phyloP scores from a whole-genome alignment of 2,888 invertebrate genomes.

The Drosophila pegasa region DNA sequence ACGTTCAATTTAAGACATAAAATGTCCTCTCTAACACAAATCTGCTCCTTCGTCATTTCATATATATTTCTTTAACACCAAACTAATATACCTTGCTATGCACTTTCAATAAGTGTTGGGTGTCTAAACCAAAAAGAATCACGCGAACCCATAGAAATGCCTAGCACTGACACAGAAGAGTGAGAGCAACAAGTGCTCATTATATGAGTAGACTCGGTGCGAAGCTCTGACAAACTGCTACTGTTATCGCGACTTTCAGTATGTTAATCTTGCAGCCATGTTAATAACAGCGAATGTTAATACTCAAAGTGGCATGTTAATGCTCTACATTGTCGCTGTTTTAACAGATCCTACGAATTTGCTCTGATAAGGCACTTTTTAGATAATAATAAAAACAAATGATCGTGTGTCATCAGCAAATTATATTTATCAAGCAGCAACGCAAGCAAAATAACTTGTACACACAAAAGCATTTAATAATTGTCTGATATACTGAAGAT shows the following conservation, averaged over 20 bases:
- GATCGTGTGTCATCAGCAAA: conserved; percentile 34
- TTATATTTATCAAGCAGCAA: conserved; percentile 1
- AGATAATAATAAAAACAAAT: conserved; percentile 33
- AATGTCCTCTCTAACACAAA: too few species aligned
- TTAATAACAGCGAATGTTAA: conserved; percentile 21
- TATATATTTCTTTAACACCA: background rate
- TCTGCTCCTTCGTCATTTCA: background rate
- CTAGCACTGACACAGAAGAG: conserved; percentile 17
- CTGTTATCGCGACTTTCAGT: conserved; percentile 23
- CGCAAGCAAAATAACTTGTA: background rate
- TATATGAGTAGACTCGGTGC: background rate
- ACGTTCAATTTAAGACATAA: too few species aligned
- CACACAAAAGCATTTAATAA: background rate
- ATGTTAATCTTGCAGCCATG: conserved; percentile 31
- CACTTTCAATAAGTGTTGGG: background rate
- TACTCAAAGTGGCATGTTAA: conserved; percentile 46
- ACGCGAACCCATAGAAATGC: conserved; percentile 21
- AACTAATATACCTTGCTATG: background rate
- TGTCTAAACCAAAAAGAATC: conserved; percentile 19
- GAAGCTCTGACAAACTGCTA: conserved; percentile 10
- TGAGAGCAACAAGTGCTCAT: conserved; percentile 28
- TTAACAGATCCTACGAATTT: conserved; percentile 10
- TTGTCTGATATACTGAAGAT: background rate
- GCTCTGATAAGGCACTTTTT: conserved; percentile 17
- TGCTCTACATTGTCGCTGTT: background rate